Evolutionary conservation across 2,888 invertebrate species (phyloP), one percentile per base, ranked within the genome.

Genomic region (Chaetogeoica ovagalla): DNA sequence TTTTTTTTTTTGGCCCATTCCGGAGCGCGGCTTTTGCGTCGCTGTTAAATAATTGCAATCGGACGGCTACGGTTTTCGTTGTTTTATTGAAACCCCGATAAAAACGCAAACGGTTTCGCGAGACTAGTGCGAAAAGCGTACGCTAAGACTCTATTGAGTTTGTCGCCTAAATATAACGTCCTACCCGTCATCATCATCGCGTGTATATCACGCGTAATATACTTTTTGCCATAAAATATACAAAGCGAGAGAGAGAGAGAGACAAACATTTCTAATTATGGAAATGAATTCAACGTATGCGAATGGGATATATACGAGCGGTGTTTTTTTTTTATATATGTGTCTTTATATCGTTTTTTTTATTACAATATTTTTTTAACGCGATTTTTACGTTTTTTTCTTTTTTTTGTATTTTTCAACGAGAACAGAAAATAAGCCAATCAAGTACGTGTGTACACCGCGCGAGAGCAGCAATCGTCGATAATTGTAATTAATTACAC

Each of bases 241-340:
- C 21, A 55, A 55, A 17, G 9, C 48, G 1, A 15, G 59, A n/a
- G 37, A 48, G 19, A n/a, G 30, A 62, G 1, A n/a, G 59, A 37
- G 37, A 62, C 30, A 30, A 48, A 62, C 60, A 62, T 72, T 62
- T 48, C 39, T 60, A 72, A 62, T 62, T 62, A 72, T 62, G 48
- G 48, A 72, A 43, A 43, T 43, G 43, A 60, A 72, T 62, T 39
- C 30, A 19, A 62, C 30, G 30, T 52, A 62, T 62, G 8, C 15
- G 8, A 19, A 62, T 72, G 30, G 23, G 4, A 30, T 30, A 8
- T 15, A 43, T 43, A 43, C 43, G 30, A 1, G 30, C 30, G 30
- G 30, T 30, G 30, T 30, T 30, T 30, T 30, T 30, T n/a, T 30
- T 30, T 43, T 43, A 9, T 43, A 9, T 43, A 43, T 43, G 39